phyloP scores from a whole-genome alignment of 2,888 invertebrate genomes.

The Caradrina clavipalpis region DNA sequence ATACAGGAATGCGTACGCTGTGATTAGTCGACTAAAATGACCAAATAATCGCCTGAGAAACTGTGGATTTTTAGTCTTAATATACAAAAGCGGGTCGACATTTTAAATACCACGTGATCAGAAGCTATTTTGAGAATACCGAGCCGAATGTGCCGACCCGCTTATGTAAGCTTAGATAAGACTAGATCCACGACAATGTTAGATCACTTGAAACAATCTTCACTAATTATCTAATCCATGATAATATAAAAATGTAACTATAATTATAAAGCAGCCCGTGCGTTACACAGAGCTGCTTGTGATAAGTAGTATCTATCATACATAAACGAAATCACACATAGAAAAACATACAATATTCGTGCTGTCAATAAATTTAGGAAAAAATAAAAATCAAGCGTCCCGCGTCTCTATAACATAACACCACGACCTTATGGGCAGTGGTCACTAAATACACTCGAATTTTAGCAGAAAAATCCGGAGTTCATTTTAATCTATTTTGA shows the following conservation, averaged over 20 bases:
- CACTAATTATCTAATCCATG: conserved; percentile 8
- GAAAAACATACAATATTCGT: conserved; percentile 17
- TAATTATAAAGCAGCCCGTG: conserved; percentile 7
- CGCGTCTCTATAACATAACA: background rate
- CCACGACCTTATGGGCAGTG: background rate
- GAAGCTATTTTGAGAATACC: too few species aligned
- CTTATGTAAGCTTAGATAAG: background rate
- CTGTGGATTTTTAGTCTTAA: too few species aligned
- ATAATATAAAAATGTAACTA: conserved; percentile 3
- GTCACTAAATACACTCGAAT: background rate
- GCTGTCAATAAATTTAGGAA: background rate
- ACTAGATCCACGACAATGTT: background rate
- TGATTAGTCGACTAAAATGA: too few species aligned
- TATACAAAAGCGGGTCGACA: too few species aligned
- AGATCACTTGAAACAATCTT: conserved; percentile 41
- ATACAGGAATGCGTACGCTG: too few species aligned
- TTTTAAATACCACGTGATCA: too few species aligned
- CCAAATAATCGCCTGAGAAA: too few species aligned
- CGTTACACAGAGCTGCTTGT: conserved; percentile 32
- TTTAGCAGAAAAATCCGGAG: background rate
- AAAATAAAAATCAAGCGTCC: background rate
- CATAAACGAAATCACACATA: background rate
- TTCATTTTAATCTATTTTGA: background rate
- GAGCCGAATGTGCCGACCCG: background rate
- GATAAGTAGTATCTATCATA: conserved; percentile 40